These are phyloP conservation scores for Acanthis flammea DNA, from an alignment of 2,797 vertebrate genomes.

Conservation along the genomic window DNA sequence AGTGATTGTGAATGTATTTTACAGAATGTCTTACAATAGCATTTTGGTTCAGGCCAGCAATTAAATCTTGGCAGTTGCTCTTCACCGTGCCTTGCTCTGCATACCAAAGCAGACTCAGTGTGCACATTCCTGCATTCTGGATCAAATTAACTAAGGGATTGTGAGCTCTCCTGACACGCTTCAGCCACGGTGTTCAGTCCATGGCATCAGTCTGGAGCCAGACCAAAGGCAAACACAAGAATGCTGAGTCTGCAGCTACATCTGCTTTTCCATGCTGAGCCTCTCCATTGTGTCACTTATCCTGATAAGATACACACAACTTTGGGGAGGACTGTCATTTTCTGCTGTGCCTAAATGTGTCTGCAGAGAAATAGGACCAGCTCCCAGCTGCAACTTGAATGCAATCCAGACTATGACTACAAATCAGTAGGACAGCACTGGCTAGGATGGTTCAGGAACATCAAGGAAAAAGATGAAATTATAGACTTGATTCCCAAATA, in stretches of 20 bases:
- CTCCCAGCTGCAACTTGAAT: not conserved
- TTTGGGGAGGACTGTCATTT: not conserved
- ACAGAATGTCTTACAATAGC: not conserved
- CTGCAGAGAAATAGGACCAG: not conserved
- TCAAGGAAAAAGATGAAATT: not conserved
- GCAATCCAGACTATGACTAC: not conserved
- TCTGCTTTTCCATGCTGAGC: not conserved
- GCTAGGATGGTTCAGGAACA: not conserved
- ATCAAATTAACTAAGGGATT: not conserved
- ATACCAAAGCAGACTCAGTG: not conserved
- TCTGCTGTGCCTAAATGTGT: not conserved
- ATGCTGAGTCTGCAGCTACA: not conserved
- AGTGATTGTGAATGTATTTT: not conserved
- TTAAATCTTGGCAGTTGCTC: not conserved
- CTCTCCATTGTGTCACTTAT: not conserved
- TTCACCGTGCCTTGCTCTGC: not conserved
- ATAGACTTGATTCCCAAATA: not conserved
- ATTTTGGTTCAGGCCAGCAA: not conserved
- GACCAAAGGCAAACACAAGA: not conserved
- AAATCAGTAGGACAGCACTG: not conserved
- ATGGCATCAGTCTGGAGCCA: not conserved
- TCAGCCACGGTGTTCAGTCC: not conserved
- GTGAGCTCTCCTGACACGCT: not conserved
- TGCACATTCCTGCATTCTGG: not conserved
- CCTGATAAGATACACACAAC: not conserved